A percentile compares a stretch with the other conserved stretches of the same genome.
Conservation (phyloP, 2,888 invertebrate species). For the Hydrotaea diabolus region DNA sequence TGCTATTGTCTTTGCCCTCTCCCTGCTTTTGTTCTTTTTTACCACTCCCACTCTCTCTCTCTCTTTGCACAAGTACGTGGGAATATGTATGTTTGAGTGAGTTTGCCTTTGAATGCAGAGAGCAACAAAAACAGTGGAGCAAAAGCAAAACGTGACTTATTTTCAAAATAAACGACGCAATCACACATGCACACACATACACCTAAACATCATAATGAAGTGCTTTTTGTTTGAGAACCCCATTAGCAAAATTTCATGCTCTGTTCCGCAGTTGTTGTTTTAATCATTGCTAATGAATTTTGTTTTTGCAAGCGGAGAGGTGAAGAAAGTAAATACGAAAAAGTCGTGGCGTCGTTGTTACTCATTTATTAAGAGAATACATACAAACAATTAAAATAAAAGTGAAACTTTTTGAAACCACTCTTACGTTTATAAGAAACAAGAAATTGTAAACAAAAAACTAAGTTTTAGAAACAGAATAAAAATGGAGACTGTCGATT, state of each 20-base stretch:
- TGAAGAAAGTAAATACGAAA: background rate
- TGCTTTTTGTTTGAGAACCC: background rate
- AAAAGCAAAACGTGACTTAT: constrained; percentile 10
- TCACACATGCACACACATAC: background rate
- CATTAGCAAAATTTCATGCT: background rate
- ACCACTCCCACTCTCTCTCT: background rate
- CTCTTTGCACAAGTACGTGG: background rate
- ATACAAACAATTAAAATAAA: no score
- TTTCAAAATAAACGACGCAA: background rate
- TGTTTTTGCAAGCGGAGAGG: background rate
- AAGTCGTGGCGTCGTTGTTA: background rate
- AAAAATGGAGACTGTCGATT: no score
- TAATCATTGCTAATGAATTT: constrained; percentile 12
- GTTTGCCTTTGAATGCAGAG: background rate
- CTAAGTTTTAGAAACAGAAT: no score
- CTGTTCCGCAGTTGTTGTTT: background rate
- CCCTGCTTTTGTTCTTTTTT: background rate
- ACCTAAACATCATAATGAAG: background rate
- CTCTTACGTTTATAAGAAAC: no score
- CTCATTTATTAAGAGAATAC: no score
- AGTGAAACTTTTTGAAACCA: background rate
- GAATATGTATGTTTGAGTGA: background rate
- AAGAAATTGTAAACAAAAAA: no score
- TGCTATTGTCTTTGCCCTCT: background rate
- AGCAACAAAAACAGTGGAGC: background rate